phyloP scores from a whole-genome alignment of 2,797 vertebrate genomes.

The Philypnodon macrostomus region DNA sequence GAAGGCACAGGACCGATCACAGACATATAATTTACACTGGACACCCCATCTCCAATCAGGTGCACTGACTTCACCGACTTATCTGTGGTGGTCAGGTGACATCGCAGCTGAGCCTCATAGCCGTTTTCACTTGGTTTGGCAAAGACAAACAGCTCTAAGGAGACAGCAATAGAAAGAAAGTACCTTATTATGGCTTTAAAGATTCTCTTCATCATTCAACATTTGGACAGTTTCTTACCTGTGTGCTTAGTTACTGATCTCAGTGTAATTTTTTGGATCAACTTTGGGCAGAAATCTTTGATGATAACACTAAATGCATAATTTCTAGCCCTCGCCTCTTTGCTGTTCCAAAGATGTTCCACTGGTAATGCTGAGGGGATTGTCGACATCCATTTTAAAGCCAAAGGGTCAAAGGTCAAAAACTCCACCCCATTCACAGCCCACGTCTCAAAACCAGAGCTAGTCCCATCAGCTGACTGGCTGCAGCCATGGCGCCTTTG shows the following conservation, averaged over 20 bases:
- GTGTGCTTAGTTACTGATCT: conserved; percentile 1
- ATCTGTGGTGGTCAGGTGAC: conserved; percentile 16
- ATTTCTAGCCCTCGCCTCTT: not conserved
- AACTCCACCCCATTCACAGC: conserved; percentile 6
- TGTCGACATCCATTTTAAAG: not conserved
- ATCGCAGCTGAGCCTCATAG: not conserved
- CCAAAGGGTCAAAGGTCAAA: not conserved
- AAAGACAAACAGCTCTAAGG: conserved; percentile 10
- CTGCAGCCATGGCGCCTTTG: not conserved
- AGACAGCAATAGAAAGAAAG: not conserved
- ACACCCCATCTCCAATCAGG: conserved; percentile 15
- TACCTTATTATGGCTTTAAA: too few species aligned
- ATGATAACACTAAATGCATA: not conserved
- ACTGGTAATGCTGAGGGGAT: not conserved
- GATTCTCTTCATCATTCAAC: too few species aligned
- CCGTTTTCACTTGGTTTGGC: conserved; percentile 1
- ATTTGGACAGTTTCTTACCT: conserved; percentile 17
- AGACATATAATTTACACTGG: not conserved
- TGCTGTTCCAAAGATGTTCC: not conserved
- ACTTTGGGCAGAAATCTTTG: not conserved
- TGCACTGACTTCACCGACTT: conserved; percentile 5
- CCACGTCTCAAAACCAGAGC: conserved; percentile 1
- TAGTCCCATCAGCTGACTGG: not conserved
- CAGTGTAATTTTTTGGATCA: not conserved
- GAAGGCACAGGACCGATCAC: conserved; percentile 2